Base-by-base conservation (phyloP, 2,888 invertebrate species). In the Dolichopus griseipennis region DNA sequence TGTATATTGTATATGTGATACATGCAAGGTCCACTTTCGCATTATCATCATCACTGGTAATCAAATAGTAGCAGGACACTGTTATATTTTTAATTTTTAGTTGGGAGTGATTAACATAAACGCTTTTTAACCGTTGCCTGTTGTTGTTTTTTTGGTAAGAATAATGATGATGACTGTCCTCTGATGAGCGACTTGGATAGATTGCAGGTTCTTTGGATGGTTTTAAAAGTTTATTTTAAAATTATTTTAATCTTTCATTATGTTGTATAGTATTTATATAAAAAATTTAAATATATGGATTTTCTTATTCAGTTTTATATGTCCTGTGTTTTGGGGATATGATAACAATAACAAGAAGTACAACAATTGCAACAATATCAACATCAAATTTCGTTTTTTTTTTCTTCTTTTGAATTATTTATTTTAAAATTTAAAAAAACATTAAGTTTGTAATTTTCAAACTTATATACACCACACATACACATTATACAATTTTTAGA, bases 271-370 rank as follows among this genome's bases (percentile, higher is more conserved):
- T 52, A 52, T 52, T 52, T 52, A 52, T 52, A 52, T 18, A 52
- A 52, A 27, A 27, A 52, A 52, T 52, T n/a, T 52, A 52, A 52
- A 52, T 52, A 52, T 52, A 52, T 52, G 52, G 52, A 52, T 52
- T 52, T 52, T 52, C 52, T 52, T 52, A 52, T 52, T 52, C 52
- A 52, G 18, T 52, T 52, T 52, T 18, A 52, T 52, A 52, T 52
- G 52, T 52, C 52, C 52, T 52, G 52, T 52, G 52, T 52, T 52
- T 52, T 52, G 52, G 52, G 52, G 52, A 52, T 52, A 52, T 52
- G 18, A 15, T 2, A 18, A 52, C 3, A 43, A 43, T 10, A 43
- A 52, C 9, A 15, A 52, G 6, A 52, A 52, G 2, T 41, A 7
- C 15, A 41, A 41, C 8, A 41, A 41, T 41, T 6, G 8, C 27